Evolutionary conservation across 2,888 invertebrate species (phyloP).

Genomic region (Coelogynopora nodosa): DNA sequence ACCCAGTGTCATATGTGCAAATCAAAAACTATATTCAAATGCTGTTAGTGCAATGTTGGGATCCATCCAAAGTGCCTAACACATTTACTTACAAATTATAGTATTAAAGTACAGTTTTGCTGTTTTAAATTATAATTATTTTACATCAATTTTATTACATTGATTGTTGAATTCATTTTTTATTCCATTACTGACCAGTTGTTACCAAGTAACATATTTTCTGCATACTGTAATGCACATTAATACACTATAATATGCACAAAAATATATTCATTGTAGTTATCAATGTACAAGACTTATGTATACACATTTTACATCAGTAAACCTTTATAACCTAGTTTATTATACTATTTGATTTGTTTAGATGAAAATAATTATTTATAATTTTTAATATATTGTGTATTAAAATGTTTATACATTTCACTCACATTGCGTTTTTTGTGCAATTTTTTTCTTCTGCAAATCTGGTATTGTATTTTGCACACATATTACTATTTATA

Average conservation of each 20-base stretch:
- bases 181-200: background rate
- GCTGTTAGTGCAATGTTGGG: conserved; percentile 6
- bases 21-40: conserved; percentile 11
- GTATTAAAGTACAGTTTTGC: background rate
- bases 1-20: background rate
- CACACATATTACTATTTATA: background rate
- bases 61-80: conserved; percentile 9
- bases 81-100: background rate
- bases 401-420: background rate
- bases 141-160: background rate
- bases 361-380: background rate
- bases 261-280: background rate
- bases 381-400: background rate
- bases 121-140: background rate
- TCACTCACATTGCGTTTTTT: background rate
- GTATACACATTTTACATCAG: background rate
- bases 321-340: background rate
- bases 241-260: background rate
- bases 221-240: background rate
- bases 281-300: background rate
- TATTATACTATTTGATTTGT: background rate
- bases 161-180: background rate
- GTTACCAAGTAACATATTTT: background rate
- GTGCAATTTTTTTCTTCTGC: background rate
- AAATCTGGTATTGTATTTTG: background rate